phyloP scores from a whole-genome alignment of 1,140 invertebrate genomes.

The Sarcophaga peregrina region DNA sequence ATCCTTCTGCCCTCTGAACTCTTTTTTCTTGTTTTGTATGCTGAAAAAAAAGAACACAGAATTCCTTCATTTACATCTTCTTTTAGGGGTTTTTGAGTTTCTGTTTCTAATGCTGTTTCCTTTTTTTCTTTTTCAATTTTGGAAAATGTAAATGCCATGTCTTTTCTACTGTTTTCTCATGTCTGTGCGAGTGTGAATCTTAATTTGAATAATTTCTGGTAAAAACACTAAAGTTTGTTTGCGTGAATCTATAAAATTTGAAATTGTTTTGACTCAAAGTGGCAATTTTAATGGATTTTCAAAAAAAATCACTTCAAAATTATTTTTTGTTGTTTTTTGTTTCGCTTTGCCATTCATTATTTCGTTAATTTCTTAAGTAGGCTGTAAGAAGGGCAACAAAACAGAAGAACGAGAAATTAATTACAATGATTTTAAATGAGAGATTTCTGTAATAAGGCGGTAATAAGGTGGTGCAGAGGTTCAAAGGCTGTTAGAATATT shows the following conservation, averaged over 20 bases:
- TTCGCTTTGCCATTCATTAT: not conserved
- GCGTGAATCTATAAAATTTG: not conserved
- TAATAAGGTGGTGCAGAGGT: too few relatives aligned
- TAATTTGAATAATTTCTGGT: not conserved
- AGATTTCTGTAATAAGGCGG: too few relatives aligned
- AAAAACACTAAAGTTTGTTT: not conserved
- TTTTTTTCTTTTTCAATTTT: not conserved
- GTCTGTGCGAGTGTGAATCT: not conserved
- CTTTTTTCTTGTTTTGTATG: too few relatives aligned
- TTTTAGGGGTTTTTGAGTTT: not conserved
- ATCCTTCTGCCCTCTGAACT: too few relatives aligned
- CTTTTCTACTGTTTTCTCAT: not conserved
- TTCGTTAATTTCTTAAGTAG: not conserved
- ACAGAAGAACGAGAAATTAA: not conserved
- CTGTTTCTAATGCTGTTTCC: not conserved
- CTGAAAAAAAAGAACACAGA: too few relatives aligned
- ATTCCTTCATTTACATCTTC: not conserved
- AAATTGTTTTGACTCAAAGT: conserved; percentile 6
- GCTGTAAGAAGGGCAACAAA: not conserved
- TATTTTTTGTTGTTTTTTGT: too few relatives aligned
- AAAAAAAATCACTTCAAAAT: not conserved
- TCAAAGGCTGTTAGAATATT: too few relatives aligned
- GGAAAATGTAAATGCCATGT: not conserved
- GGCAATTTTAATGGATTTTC: conserved; percentile 21
- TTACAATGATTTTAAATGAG: too few relatives aligned